Evolutionary conservation across 2,113 vertebrate species (phyloP).

Genomic region (Phylloscopus trochilus): DNA sequence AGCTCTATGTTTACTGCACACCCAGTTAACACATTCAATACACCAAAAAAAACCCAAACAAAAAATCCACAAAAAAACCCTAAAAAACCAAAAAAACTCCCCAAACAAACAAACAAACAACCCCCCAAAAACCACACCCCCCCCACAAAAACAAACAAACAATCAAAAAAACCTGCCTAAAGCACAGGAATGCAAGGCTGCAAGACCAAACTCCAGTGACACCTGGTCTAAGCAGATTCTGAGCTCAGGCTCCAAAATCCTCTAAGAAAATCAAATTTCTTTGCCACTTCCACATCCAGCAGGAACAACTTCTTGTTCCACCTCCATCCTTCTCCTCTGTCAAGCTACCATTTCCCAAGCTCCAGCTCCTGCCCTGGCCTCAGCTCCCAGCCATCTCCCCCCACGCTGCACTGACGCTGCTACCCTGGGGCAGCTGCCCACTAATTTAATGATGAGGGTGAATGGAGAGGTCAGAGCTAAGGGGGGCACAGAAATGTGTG

Average conservation of each 20-base stretch:
- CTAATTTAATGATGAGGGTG: background rate
- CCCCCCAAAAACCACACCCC: too few relatives aligned
- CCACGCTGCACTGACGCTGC: fast-evolving
- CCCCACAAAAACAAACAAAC: too few relatives aligned
- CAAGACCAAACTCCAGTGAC: background rate
- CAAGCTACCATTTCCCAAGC: background rate
- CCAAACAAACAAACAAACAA: too few relatives aligned
- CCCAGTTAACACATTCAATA: background rate
- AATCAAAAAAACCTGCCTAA: background rate
- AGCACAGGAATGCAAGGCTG: background rate
- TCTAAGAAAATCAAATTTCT: background rate
- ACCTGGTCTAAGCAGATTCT: background rate
- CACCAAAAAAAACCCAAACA: background rate
- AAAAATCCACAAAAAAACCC: too few relatives aligned
- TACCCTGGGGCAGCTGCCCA: background rate
- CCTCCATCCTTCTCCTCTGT: background rate
- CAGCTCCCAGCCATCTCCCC: background rate
- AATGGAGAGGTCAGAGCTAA: background rate
- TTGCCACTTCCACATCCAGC: background rate
- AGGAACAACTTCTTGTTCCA: background rate
- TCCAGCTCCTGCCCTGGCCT: background rate
- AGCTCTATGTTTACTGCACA: background rate
- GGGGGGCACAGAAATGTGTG: background rate
- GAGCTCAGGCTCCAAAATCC: background rate
- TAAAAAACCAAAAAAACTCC: background rate